Evolutionary conservation across 2,888 invertebrate genomes (phyloP).

Genomic region (Phyllotreta striolata): DNA sequence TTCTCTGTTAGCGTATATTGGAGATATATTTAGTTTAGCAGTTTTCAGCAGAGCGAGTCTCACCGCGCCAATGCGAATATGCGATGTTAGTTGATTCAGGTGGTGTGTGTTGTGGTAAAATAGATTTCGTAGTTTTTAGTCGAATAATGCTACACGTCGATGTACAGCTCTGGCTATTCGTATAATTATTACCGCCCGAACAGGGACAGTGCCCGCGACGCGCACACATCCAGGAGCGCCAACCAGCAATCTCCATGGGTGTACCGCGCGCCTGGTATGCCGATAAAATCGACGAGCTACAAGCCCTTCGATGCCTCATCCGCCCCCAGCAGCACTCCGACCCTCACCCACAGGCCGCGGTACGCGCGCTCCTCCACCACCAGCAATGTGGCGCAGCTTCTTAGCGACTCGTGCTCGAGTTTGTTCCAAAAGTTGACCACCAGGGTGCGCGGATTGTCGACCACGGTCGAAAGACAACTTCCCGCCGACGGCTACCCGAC

Average conservation of each 20-base stretch:
- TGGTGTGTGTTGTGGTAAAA: slow-evolving; percentile 31
- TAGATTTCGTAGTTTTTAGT: slow-evolving; percentile 14
- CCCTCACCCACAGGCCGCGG: slow-evolving; percentile 62
- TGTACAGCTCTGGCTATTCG: slow-evolving; percentile 54
- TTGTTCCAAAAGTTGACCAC: slow-evolving; percentile 81
- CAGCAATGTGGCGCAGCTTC: slow-evolving; percentile 83
- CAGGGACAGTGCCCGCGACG: slow-evolving; percentile 51
- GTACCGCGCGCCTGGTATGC: slow-evolving; percentile 39
- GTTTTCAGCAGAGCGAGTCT: slow-evolving; percentile 68
- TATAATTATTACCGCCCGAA: slow-evolving; percentile 57
- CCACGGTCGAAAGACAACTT: slow-evolving; percentile 58
- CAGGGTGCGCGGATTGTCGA: slow-evolving; percentile 79
- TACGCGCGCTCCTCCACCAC: slow-evolving; percentile 82
- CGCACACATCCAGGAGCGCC: slow-evolving; percentile 24
- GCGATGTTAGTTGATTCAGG: slow-evolving; percentile 33
- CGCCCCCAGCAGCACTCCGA: slow-evolving; percentile 41
- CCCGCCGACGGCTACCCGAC: slow-evolving; percentile 31
- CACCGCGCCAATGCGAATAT: slow-evolving; percentile 40
- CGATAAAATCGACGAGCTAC: slow-evolving; percentile 41
- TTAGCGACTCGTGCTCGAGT: slow-evolving; percentile 87
- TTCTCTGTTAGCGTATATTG: slow-evolving; percentile 49
- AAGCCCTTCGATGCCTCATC: slow-evolving; percentile 44
- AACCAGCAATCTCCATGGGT: slow-evolving; percentile 36
- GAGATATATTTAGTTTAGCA: slow-evolving; percentile 72
- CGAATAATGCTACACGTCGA: slow-evolving; percentile 39